Evolutionary conservation across 2,797 vertebrate genomes (phyloP), one percentile per base, ranked within the genome.

Genomic region (Leptoclinus maculatus): DNA sequence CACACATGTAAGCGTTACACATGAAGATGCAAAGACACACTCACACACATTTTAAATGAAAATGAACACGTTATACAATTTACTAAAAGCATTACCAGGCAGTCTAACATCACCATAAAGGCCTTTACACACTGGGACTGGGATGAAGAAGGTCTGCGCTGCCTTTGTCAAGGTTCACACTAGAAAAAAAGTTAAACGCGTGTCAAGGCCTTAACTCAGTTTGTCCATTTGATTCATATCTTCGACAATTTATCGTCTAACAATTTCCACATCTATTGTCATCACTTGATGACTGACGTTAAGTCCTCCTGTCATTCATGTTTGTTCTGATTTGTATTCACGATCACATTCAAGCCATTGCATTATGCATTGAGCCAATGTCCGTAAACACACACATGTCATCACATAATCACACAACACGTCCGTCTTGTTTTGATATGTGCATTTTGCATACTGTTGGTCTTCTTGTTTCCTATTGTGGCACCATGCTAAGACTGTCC

Each of bases 11-110:
- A 29, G 36, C 53, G 47, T 41, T 49, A 68, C 41, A 66, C 32
- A 64, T 38, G 45, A 9, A 69, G 69, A 77, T 69, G 45, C 71
- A 79, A 62, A 53, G 54, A 76, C 73, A 60, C 66, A 81, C 72
- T 60, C 72, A 72, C 49, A 47, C 4, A 47, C 6, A 7, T 25
- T 56, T 4, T n/a, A 47, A 59, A n/a, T 14, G n/a, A 41, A 17
- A 66, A 43, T 25, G 66, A 14, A 23, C 47, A 74, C 49, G 80
- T 13, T 8, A 59, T n/a, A 54, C 73, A 72, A 63, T 71, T 82
- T 51, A 57, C 47, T 69, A 38, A 72, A 71, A 68, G 23, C 43
- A 38, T 19, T 19, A 16, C 14, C 27, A 34, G 38, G 19, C 25
- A 49, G 23, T 36, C 17, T 29, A 2, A 25, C 43, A n/a, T 75